Conservation (phyloP, 2,888 invertebrate genomes). For the Ophioninae sp. region DNA sequence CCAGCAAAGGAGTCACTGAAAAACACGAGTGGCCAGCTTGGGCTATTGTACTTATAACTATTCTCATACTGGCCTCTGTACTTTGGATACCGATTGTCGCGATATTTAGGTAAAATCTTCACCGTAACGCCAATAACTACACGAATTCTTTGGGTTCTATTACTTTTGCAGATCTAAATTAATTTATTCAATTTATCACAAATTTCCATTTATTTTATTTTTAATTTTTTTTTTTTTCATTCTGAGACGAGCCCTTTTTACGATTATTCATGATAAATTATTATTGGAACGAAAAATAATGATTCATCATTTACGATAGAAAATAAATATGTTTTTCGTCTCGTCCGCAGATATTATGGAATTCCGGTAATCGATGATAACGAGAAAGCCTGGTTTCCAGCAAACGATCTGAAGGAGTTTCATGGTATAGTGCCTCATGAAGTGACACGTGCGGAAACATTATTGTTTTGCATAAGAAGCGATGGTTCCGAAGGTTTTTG, state of each 20-base stretch:
- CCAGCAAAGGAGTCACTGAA: constrained; percentile 87
- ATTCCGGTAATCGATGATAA: constrained; percentile 92
- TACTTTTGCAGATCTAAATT: too few species aligned
- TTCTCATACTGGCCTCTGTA: constrained; percentile 90
- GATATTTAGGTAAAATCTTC: constrained; percentile 86
- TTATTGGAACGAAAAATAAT: neutral
- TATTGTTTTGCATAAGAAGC: constrained; percentile 91
- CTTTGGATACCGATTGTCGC: constrained; percentile 94
- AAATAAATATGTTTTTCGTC: constrained; percentile 12
- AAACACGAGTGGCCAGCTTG: constrained; percentile 93
- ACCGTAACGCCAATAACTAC: neutral
- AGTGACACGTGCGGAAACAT: constrained; percentile 89
- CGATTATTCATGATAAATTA: neutral
- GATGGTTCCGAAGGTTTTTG: constrained; percentile 93
- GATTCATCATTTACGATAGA: neutral
- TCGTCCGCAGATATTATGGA: constrained; percentile 86
- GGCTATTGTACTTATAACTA: constrained; percentile 89
- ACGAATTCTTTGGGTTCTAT: too few species aligned
- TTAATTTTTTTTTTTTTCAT: too few species aligned
- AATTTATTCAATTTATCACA: too few species aligned
- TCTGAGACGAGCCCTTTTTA: too few species aligned
- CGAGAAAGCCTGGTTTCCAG: constrained; percentile 96
- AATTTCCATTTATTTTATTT: too few species aligned
- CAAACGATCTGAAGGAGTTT: constrained; percentile 93
- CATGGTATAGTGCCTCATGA: constrained; percentile 93